phyloP scores from a whole-genome alignment of 2,797 vertebrate species.

The Neopelma chrysocephalum region DNA sequence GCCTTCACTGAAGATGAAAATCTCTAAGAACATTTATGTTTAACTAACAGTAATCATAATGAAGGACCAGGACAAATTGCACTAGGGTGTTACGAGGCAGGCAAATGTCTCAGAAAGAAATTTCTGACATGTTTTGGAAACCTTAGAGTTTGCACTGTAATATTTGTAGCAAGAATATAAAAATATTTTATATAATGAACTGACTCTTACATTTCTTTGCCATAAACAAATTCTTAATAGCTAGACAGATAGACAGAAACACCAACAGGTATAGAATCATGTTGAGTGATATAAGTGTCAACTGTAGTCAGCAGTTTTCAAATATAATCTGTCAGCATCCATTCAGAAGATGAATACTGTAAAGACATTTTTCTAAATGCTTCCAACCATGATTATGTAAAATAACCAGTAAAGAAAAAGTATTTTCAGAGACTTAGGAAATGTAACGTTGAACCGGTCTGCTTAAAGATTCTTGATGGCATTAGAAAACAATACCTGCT shows the following conservation, averaged over 20 bases:
- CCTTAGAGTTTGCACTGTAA: background rate
- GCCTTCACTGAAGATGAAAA: background rate
- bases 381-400: background rate
- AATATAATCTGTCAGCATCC: background rate
- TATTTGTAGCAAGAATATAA: background rate
- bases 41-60: background rate
- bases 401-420: background rate
- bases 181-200: background rate
- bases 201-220: background rate
- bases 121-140: background rate
- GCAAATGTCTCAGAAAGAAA: background rate
- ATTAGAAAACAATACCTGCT: background rate
- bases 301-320: background rate
- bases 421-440: background rate
- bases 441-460: background rate
- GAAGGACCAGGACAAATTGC: background rate
- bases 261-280: background rate
- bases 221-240: background rate
- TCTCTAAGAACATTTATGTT: background rate
- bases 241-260: background rate
- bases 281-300: background rate
- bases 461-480: background rate
- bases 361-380: background rate
- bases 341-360: background rate
- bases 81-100: background rate